phyloP scores from a whole-genome alignment of 2,113 vertebrate genomes.

The Percina caprodes region DNA sequence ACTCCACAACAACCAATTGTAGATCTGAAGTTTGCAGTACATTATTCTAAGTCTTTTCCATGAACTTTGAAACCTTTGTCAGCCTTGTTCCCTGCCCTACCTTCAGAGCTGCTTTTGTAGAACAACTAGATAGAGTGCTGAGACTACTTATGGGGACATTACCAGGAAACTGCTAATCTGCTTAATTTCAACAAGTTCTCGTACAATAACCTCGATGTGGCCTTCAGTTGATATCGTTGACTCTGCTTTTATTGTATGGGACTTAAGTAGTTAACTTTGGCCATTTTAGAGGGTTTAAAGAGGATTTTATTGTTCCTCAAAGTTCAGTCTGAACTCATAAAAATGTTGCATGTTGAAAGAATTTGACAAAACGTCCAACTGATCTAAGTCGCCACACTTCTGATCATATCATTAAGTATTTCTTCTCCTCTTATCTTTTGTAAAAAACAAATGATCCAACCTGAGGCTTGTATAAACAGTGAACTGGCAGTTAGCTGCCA shows the following conservation, averaged over 20 bases:
- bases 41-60: conserved; percentile 64
- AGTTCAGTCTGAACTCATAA: conserved; percentile 11
- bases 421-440: conserved; percentile 15
- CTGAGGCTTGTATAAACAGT: conserved; percentile 1
- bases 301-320: conserved; percentile 18
- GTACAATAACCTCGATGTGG: conserved; percentile 74
- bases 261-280: conserved; percentile 33
- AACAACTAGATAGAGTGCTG: conserved; percentile 51
- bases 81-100: conserved; percentile 73
- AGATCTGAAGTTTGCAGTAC: conserved; percentile 64
- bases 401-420: conserved; percentile 18
- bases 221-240: conserved; percentile 67
- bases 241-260: conserved; percentile 36
- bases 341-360: conserved; percentile 60
- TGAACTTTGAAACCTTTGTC: conserved; percentile 70
- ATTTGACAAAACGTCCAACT: conserved; percentile 15
- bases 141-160: conserved; percentile 44
- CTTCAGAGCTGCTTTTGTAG: conserved; percentile 77
- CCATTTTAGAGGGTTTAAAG: conserved; percentile 48
- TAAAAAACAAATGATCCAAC: conserved; percentile 5
- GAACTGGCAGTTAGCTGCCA: background rate
- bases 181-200: conserved; percentile 52
- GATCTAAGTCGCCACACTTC: background rate
- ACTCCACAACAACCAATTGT: conserved; percentile 53
- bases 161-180: conserved; percentile 50